Evolutionary conservation across 2,113 vertebrate species (phyloP).

Genomic region (Atherinomorus stipes): DNA sequence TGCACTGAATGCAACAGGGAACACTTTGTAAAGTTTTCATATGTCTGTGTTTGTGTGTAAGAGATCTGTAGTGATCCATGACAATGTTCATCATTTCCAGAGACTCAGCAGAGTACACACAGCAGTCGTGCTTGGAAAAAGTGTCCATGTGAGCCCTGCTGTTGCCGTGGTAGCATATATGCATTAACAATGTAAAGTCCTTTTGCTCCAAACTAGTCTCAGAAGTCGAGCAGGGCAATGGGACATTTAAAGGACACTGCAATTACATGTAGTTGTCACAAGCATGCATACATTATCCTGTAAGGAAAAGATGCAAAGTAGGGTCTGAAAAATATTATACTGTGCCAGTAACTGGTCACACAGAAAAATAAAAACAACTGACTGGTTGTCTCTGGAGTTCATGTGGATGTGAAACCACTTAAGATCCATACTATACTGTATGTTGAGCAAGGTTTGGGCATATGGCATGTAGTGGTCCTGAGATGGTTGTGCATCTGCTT

Average conservation of each 20-base stretch:
- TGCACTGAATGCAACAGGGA: slow-evolving; percentile 36
- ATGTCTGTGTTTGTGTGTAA: slow-evolving; percentile 14
- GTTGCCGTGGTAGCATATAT: neutral
- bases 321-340: too few species aligned
- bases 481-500: too few species aligned
- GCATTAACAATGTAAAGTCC: neutral
- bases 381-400: neutral
- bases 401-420: too few species aligned
- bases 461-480: too few species aligned
- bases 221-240: slow-evolving; percentile 8
- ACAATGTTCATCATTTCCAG: slow-evolving; percentile 10
- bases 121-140: neutral
- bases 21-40: slow-evolving; percentile 8
- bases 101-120: neutral
- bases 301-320: too few species aligned
- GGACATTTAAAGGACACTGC: neutral
- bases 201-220: slow-evolving; percentile 5
- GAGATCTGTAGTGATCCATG: slow-evolving; percentile 4
- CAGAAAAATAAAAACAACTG: neutral
- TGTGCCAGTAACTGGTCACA: neutral
- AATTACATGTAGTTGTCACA: neutral
- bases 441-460: too few species aligned
- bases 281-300: neutral
- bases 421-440: too few species aligned
- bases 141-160: neutral